Evolutionary conservation across 2,113 vertebrate species (phyloP), one percentile per base, ranked within the genome.

Genomic region (Acanthisitta chloris): DNA sequence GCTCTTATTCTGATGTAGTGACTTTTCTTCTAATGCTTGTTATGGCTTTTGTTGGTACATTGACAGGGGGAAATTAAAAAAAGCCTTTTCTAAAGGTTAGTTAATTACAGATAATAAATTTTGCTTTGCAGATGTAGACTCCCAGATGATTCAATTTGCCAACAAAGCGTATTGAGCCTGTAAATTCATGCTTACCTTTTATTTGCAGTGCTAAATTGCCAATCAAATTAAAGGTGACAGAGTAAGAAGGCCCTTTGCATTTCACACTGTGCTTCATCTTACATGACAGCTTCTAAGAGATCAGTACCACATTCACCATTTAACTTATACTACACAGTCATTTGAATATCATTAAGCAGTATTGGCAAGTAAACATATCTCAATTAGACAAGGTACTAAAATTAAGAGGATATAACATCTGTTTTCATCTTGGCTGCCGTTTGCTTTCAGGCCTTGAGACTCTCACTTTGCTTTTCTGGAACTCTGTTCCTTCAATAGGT

Each of bases 51-150:
- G 1, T 95, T 92, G 1, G 52, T 82, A 90, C 24, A 21, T 73
- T 91, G 74, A 88, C 72, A 90, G n/a, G 31, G 95, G 46, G n/a
- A 97, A 96, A 96, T 96, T 94, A 81, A 95, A 95, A 90, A 90
- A 73, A 62, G 14, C 55, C 33, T 92, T 94, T 96, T 91, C 40
- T 89, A 96, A 97, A 97, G 89, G 49, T 94, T 97, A 87, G 54
- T 93, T 96, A 97, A 97, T 96, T 96, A 94, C 24, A 93, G 87
- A 77, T 88, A 96, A 93, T 95, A 96, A 81, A 91, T 97, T 96
- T 82, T 97, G 57, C 80, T 96, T 94, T 96, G 83, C 81, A 96
- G 86, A 88, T 94, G 20, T 86, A 72, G 72, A 54, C 36, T 95
- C 67, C 61, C 42, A 92, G 90, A 94, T 78, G 38, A 96, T 89